These are phyloP conservation scores for Sparus aurata DNA, from an alignment of 2,797 vertebrate species.

Conservation along the genomic window DNA sequence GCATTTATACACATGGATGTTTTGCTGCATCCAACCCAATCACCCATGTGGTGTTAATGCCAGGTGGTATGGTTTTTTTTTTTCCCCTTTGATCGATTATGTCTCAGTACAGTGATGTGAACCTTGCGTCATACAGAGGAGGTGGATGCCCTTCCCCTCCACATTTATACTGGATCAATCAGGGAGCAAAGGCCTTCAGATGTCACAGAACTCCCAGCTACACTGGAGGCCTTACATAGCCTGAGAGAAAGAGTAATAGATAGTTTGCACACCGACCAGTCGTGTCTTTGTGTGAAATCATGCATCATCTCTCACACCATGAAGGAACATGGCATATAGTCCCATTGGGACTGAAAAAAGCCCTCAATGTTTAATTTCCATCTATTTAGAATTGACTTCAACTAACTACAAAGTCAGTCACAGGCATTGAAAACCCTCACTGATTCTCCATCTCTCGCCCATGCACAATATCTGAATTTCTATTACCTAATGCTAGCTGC, in stretches of 20 bases:
- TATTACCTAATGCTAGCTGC: slow-evolving; percentile 88
- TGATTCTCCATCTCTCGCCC: slow-evolving; percentile 28
- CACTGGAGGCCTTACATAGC: slow-evolving; percentile 34
- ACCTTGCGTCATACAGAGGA: slow-evolving; percentile 21
- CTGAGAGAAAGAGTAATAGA: slow-evolving; percentile 55
- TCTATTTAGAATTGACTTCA: slow-evolving; percentile 47
- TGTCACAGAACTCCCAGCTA: slow-evolving; percentile 26
- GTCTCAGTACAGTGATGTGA: slow-evolving; percentile 19
- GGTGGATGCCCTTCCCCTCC: slow-evolving; percentile 25
- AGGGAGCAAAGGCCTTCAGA: slow-evolving; percentile 18
- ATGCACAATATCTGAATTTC: slow-evolving; percentile 19
- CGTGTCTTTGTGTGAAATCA: slow-evolving; percentile 45
- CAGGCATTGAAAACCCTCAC: slow-evolving; percentile 48
- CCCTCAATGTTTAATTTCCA: slow-evolving; percentile 45
- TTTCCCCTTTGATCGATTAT: slow-evolving; percentile 15
- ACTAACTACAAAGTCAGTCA: slow-evolving; percentile 55
- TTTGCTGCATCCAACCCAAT: slow-evolving; percentile 15
- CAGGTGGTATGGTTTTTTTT: slow-evolving; percentile 12
- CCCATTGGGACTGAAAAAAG: slow-evolving; percentile 45
- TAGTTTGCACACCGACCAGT: slow-evolving; percentile 49
- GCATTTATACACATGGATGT: background rate
- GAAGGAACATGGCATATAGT: slow-evolving; percentile 46
- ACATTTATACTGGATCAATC: slow-evolving; percentile 20
- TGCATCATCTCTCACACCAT: slow-evolving; percentile 44
- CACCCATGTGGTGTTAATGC: slow-evolving; percentile 21